These are phyloP conservation scores for Dryomyza anilis DNA, from an alignment of 2,888 invertebrate species.

Conservation along the genomic window DNA sequence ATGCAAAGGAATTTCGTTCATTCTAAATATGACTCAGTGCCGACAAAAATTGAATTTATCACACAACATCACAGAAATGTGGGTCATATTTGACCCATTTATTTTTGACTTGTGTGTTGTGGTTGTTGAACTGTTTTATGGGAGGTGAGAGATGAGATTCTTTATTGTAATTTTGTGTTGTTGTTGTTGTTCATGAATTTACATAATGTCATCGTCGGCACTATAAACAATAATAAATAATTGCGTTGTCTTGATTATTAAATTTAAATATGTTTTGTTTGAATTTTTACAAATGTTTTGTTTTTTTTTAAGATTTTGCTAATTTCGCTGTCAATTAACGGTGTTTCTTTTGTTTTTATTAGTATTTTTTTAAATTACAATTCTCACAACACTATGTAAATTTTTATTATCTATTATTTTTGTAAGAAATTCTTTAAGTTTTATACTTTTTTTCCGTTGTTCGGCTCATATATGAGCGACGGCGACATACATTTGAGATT, in stretches of 20 bases:
- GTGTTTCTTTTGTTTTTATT: background rate
- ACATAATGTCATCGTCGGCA: too few relatives aligned
- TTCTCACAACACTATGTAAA: background rate
- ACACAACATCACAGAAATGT: background rate
- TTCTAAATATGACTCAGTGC: background rate
- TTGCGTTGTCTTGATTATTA: too few relatives aligned
- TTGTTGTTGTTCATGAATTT: background rate
- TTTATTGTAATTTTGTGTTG: background rate
- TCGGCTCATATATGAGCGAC: background rate
- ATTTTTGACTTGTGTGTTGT: slow-evolving; percentile 21
- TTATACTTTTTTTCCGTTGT: background rate
- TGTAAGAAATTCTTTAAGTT: background rate
- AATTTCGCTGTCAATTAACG: slow-evolving; percentile 23
- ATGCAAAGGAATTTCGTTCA: background rate
- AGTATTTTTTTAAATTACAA: slow-evolving; percentile 6
- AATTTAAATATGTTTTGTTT: too few relatives aligned
- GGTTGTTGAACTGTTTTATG: slow-evolving; percentile 3
- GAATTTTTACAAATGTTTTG: too few relatives aligned
- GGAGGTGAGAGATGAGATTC: background rate
- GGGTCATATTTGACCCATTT: slow-evolving; percentile 18
- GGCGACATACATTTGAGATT: background rate
- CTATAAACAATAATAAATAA: too few relatives aligned
- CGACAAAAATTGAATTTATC: background rate
- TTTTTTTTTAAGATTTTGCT: too few relatives aligned
- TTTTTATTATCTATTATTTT: background rate